These are phyloP conservation scores for Myotis davidii DNA, from an alignment of 2,113 vertebrate genomes.

Conservation along the genomic window DNA sequence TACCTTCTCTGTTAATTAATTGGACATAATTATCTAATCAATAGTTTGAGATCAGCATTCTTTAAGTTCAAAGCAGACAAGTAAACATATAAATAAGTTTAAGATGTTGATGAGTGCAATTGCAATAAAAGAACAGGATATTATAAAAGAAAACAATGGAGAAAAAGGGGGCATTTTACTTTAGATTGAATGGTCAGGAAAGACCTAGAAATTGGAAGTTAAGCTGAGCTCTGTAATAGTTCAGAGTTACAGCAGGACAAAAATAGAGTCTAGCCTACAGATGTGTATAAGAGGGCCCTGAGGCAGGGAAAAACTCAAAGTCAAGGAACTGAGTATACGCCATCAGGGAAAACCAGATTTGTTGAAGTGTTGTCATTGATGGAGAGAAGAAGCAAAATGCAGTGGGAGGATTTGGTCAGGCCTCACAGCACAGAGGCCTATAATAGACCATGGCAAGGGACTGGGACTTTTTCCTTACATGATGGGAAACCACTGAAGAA, in stretches of 20 bases:
- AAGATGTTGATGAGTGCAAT: neutral
- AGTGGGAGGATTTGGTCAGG: neutral
- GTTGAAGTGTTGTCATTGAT: neutral
- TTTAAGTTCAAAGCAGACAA: constrained; percentile 20
- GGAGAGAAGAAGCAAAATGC: neutral
- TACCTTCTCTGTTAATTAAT: constrained; percentile 5
- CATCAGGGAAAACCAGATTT: neutral
- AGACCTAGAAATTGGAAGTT: neutral
- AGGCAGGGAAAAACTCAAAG: neutral
- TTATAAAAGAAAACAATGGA: neutral
- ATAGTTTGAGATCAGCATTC: neutral
- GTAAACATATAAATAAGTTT: neutral
- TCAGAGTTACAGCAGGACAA: neutral
- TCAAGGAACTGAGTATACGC: neutral
- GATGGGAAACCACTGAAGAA: constrained; percentile 8
- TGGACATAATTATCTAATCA: neutral
- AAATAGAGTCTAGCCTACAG: neutral
- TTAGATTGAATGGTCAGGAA: neutral
- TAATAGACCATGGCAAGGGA: neutral
- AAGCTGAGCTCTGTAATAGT: neutral
- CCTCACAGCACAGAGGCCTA: neutral
- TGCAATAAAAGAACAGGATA: neutral
- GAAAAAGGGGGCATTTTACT: neutral
- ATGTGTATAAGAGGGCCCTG: neutral
- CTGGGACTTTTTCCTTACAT: neutral